These are phyloP conservation scores for Chaunax sp. DNA, from an alignment of 2,797 vertebrate species.

Conservation along the genomic window DNA sequence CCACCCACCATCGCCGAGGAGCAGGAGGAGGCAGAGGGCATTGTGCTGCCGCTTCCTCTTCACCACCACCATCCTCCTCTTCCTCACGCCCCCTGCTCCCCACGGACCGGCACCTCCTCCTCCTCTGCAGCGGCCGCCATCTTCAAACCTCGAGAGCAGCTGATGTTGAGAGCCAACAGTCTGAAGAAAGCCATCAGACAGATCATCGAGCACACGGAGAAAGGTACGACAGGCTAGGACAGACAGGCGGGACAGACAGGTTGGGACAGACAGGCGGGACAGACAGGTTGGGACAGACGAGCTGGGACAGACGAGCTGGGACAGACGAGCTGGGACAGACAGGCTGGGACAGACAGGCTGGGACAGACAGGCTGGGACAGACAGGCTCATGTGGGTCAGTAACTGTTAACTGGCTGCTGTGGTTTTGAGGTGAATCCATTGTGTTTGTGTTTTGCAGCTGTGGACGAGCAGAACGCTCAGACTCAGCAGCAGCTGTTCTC, in stretches of 20 bases:
- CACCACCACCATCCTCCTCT: conserved; percentile 9
- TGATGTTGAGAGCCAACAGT: conserved; percentile 97
- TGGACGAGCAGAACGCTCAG: conserved; percentile 97
- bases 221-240: conserved; percentile 80
- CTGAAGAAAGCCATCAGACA: conserved; percentile 98
- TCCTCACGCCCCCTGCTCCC: conserved; percentile 67
- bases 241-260: background rate
- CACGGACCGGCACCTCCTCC: conserved; percentile 63
- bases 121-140: conserved; percentile 75
- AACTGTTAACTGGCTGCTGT: too few species aligned
- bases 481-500: conserved; percentile 86
- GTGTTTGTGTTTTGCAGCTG: conserved; percentile 79
- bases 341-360: too few species aligned
- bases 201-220: conserved; percentile 97
- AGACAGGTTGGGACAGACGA: background rate
- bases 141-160: conserved; percentile 93
- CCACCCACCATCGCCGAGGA: conserved; percentile 94
- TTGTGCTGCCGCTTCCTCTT: conserved; percentile 52
- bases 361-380: too few species aligned
- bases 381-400: too few species aligned
- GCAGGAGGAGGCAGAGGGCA: conserved; percentile 86
- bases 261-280: background rate
- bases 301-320: background rate
- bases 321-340: too few species aligned
- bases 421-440: too few species aligned